Evolutionary conservation across 2,888 invertebrate genomes (phyloP).

Genomic region (Mellilla xanthometata): DNA sequence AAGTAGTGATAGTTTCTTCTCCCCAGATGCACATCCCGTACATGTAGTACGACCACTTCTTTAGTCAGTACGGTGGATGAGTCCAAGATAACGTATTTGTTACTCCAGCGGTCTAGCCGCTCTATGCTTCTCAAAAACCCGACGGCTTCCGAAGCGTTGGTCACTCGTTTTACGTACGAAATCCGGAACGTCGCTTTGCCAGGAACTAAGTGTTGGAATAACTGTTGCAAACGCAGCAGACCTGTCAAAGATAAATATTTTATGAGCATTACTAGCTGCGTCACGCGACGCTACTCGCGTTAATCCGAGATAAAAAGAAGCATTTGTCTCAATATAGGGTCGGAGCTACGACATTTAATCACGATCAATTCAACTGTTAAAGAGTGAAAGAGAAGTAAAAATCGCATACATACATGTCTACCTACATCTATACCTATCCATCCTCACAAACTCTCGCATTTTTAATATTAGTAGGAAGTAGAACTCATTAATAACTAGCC

Average conservation of each 20-base stretch:
- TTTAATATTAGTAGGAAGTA: too few relatives aligned
- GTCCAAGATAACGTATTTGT: slow-evolving; percentile 94
- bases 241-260: slow-evolving; percentile 77
- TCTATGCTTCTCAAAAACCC: slow-evolving; percentile 91
- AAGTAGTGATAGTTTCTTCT: slow-evolving; percentile 96
- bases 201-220: slow-evolving; percentile 93
- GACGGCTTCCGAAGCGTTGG: slow-evolving; percentile 91
- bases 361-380: too few relatives aligned
- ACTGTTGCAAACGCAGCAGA: slow-evolving; percentile 93
- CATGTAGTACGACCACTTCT: slow-evolving; percentile 92
- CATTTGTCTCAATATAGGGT: too few relatives aligned
- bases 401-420: too few relatives aligned
- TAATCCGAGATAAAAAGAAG: too few relatives aligned
- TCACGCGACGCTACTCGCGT: too few relatives aligned
- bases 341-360: too few relatives aligned
- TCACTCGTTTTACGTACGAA: slow-evolving; percentile 92
- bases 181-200: slow-evolving; percentile 93
- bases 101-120: slow-evolving; percentile 90
- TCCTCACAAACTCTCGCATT: too few relatives aligned
- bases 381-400: too few relatives aligned
- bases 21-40: slow-evolving; percentile 92
- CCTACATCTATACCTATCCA: too few relatives aligned
- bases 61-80: slow-evolving; percentile 94
- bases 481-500: too few relatives aligned
- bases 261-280: neutral